A percentile compares a stretch with the other conserved stretches of the same genome.
Conservation (phyloP, 2,113 vertebrate species). For the Hemicordylus capensis region DNA sequence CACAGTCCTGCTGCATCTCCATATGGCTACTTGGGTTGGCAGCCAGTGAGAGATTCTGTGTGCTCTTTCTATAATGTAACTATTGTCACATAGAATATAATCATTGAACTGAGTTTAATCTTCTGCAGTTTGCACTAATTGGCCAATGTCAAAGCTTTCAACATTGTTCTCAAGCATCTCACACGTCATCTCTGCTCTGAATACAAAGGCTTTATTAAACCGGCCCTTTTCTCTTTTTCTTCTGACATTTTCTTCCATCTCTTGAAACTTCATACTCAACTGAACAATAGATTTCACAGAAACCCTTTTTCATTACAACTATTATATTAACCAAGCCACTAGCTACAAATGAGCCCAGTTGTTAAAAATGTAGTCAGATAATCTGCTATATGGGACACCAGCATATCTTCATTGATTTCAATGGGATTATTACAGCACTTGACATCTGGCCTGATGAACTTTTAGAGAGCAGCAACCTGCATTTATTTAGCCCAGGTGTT, state of each 20-base stretch:
- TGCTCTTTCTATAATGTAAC: no score
- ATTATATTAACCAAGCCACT: not conserved
- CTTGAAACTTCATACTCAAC: not conserved
- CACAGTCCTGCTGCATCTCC: no score
- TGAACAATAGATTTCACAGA: not conserved
- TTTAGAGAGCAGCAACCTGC: not conserved
- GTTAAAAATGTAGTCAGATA: not conserved
- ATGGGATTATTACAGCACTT: not conserved
- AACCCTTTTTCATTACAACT: not conserved
- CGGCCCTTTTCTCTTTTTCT: not conserved
- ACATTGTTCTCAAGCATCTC: not conserved
- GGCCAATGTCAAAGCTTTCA: not conserved
- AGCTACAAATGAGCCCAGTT: not conserved
- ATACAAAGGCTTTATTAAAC: not conserved
- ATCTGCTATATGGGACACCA: rapidly evolving
- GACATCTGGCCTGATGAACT: not conserved
- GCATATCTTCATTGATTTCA: not conserved
- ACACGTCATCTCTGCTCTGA: not conserved
- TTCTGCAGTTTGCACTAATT: not conserved
- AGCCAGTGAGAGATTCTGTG: no score
- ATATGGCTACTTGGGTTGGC: no score
- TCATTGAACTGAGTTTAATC: not conserved
- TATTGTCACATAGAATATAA: not conserved
- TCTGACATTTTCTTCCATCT: not conserved
- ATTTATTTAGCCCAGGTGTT: slow-evolving; percentile 33